These are phyloP conservation scores for Scaptomyza hsui DNA, from an alignment of 1,140 invertebrate species.

Conservation along the genomic window DNA sequence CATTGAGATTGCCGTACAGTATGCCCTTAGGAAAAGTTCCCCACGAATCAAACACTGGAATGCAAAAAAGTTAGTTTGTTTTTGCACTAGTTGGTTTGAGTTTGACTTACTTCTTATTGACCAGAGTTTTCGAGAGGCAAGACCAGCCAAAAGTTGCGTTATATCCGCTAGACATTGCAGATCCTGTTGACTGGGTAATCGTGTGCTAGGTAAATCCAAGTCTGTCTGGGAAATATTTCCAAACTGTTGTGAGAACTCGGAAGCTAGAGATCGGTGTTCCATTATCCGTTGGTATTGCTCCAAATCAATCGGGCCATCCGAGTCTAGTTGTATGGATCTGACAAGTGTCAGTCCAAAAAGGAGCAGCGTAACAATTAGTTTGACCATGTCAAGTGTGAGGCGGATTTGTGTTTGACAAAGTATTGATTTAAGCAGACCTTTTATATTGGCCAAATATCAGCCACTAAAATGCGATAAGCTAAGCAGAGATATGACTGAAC, in stretches of 20 bases:
- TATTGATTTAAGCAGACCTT: neutral
- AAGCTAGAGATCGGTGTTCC: constrained; percentile 13
- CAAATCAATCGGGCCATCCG: neutral
- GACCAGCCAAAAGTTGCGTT: neutral
- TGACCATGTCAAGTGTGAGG: neutral
- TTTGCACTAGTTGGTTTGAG: too few species aligned
- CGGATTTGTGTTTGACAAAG: neutral
- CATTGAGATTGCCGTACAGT: constrained; percentile 22
- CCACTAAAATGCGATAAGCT: too few species aligned
- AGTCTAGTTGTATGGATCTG: neutral
- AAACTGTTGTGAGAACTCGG: constrained; percentile 2
- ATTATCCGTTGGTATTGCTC: neutral
- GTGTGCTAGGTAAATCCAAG: neutral
- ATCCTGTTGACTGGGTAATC: constrained; percentile 6
- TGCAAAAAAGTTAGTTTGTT: neutral
- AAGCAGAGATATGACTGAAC: too few species aligned
- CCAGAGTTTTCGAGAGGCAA: constrained; percentile 3
- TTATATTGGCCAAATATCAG: neutral
- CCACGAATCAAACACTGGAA: constrained; percentile 63
- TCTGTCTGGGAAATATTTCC: constrained; percentile 2
- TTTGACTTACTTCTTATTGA: constrained; percentile 33
- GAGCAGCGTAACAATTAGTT: constrained; percentile 9
- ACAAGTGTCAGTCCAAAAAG: constrained; percentile 4
- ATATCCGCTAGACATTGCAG: constrained; percentile 14
- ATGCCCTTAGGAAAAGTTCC: constrained; percentile 40